phyloP scores from a whole-genome alignment of 2,888 invertebrate species.

The Sphaerophoria rueppellii region DNA sequence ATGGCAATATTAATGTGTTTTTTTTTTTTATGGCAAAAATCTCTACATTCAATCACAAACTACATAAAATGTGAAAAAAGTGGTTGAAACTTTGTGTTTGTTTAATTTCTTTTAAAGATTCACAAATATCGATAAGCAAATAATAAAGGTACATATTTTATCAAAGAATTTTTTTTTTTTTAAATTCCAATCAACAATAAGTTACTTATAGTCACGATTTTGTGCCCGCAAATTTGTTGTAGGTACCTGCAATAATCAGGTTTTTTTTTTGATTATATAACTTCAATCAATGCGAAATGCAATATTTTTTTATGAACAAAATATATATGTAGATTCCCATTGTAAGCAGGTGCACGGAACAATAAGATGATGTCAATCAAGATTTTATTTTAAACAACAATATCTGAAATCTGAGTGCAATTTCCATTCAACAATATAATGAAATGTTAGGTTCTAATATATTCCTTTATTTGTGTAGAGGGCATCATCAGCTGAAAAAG shows the following conservation, averaged over 20 bases:
- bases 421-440: neutral
- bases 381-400: conserved; percentile 25
- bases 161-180: conserved; percentile 8
- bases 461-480: too few relatives aligned
- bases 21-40: too few relatives aligned
- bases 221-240: neutral
- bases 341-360: conserved; percentile 31
- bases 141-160: conserved; percentile 12
- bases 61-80: neutral
- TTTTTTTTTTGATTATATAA: conserved; percentile 8
- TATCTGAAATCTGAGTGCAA: neutral
- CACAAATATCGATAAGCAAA: conserved; percentile 31
- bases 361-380: conserved; percentile 28
- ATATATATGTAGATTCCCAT: conserved; percentile 12
- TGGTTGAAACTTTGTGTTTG: conserved; percentile 1
- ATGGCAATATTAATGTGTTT: too few relatives aligned
- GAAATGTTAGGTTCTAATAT: too few relatives aligned
- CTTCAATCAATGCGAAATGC: conserved; percentile 14
- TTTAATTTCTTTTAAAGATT: conserved; percentile 11
- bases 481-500: too few relatives aligned
- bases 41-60: conserved; percentile 12
- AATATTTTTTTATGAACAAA: too few relatives aligned
- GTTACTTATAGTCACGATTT: conserved; percentile 21
- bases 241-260: conserved; percentile 4
- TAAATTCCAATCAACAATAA: conserved; percentile 13